Conservation (phyloP, 2,888 invertebrate genomes). For the Eristalis arbustorum region DNA sequence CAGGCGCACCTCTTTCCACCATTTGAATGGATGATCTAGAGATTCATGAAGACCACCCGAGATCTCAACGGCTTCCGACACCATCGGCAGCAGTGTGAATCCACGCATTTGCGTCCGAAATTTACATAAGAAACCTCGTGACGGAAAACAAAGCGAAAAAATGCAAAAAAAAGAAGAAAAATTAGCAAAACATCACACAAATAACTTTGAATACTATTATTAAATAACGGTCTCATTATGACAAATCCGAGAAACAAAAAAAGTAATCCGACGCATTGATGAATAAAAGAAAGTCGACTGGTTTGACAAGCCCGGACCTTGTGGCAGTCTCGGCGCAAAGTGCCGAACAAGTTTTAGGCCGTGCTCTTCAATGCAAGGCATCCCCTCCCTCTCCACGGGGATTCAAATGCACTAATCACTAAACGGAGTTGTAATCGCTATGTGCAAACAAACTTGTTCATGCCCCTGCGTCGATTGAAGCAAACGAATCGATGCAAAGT, state of each 20-base stretch:
- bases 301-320: conserved; percentile 26
- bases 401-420: background rate
- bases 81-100: background rate
- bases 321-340: background rate
- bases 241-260: background rate
- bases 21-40: background rate
- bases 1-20: too few relatives aligned
- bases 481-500: background rate
- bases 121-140: conserved; percentile 50
- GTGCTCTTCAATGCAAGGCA: too few relatives aligned
- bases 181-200: background rate
- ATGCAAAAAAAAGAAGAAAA: background rate
- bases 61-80: background rate
- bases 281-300: conserved; percentile 60
- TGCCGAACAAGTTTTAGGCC: background rate
- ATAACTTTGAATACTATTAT: conserved; percentile 40
- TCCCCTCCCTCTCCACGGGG: background rate
- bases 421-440: background rate
- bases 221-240: conserved; percentile 56
- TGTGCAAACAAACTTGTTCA: background rate
- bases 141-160: conserved; percentile 1
- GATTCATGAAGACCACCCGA: background rate
- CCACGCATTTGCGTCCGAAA: background rate
- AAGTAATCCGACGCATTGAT: conserved; percentile 1
- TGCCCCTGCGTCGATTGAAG: background rate